Evolutionary conservation across 2,888 invertebrate genomes (phyloP).

Genomic region (Philereme transversata): DNA sequence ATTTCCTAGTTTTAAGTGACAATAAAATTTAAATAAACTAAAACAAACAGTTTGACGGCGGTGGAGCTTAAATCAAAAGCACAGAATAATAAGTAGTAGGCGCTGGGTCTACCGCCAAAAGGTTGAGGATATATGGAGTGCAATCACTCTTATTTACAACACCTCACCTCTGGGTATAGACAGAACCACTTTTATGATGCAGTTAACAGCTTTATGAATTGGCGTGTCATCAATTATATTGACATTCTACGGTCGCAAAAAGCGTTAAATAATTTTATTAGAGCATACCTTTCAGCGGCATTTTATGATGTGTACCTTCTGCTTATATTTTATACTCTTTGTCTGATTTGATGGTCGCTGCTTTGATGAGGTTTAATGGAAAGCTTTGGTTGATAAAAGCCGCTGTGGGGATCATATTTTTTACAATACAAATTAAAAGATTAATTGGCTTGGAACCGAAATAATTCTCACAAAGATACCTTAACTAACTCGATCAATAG

Average conservation of each 20-base stretch:
- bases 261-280: conserved; percentile 46
- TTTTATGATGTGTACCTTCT: conserved; percentile 30
- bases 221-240: conserved; percentile 61
- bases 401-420: conserved; percentile 25
- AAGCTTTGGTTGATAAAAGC: conserved; percentile 32
- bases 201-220: conserved; percentile 52
- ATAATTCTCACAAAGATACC: conserved; percentile 15
- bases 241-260: conserved; percentile 55
- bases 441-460: conserved; percentile 25
- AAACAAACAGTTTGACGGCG: not conserved
- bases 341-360: conserved; percentile 35
- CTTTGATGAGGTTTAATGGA: conserved; percentile 38
- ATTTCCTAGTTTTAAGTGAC: conserved; percentile 9
- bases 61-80: not conserved
- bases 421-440: conserved; percentile 28
- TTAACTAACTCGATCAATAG: conserved; percentile 18
- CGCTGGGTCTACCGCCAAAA: conserved; percentile 20
- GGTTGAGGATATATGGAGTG: conserved; percentile 59
- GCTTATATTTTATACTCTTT: conserved; percentile 32
- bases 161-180: conserved; percentile 48
- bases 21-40: conserved; percentile 4
- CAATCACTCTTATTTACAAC: conserved; percentile 62
- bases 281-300: conserved; percentile 16
- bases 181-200: conserved; percentile 51
- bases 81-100: not conserved